Evolutionary conservation across 2,888 invertebrate genomes (phyloP).

Genomic region (Tipula confusa): DNA sequence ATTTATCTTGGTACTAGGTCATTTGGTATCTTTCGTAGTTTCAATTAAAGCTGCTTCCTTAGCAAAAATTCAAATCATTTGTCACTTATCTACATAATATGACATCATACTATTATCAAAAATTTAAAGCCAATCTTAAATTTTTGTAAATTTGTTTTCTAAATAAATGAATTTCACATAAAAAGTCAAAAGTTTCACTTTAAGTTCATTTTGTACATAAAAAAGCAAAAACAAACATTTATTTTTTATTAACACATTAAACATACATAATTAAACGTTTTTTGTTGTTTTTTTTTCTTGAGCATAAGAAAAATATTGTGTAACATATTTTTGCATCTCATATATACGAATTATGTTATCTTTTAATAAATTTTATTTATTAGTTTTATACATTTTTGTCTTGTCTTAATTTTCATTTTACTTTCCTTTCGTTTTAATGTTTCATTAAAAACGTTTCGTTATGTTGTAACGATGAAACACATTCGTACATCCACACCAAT

Average conservation of each 20-base stretch:
- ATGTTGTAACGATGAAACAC: neutral
- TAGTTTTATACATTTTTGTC: constrained; percentile 7
- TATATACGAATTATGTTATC: constrained; percentile 16
- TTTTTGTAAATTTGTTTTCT: neutral
- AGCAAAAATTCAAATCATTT: too few relatives aligned
- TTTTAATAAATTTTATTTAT: constrained; percentile 25
- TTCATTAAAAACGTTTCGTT: constrained; percentile 20
- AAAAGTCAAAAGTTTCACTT: neutral
- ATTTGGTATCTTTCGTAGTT: too few relatives aligned
- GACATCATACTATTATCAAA: too few relatives aligned
- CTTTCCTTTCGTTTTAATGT: neutral
- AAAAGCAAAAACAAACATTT: constrained; percentile 25
- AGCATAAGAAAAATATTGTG: neutral
- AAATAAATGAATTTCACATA: neutral
- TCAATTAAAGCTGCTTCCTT: too few relatives aligned
- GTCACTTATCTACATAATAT: too few relatives aligned
- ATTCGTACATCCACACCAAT: too few relatives aligned
- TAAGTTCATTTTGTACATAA: constrained; percentile 3
- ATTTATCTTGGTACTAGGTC: too few relatives aligned
- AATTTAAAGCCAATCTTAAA: neutral
- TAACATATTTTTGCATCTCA: constrained; percentile 25
- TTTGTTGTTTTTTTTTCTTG: too few relatives aligned
- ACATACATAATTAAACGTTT: constrained; percentile 12
- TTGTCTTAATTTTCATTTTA: neutral
- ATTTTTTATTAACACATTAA: constrained; percentile 20